Percentiles rank a stretch among this genome's conserved stretches.
Conservation (phyloP, 1,140 invertebrate species). For the Helicoverpa zea region DNA sequence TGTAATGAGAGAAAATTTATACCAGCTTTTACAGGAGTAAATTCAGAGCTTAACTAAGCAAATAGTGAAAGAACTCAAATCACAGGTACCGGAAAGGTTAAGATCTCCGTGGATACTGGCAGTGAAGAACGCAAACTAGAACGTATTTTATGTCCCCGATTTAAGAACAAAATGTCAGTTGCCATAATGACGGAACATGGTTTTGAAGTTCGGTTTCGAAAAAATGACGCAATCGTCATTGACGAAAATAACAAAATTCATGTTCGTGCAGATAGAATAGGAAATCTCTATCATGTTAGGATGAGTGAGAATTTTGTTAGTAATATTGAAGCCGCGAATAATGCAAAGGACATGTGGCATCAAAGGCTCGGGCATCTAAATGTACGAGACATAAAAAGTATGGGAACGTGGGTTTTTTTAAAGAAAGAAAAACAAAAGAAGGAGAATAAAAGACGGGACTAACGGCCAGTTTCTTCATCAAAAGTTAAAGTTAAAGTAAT, state of each 20-base stretch:
- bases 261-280: background rate
- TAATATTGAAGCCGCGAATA: background rate
- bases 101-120: constrained; percentile 54
- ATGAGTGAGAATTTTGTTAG: background rate
- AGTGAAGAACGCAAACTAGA: constrained; percentile 44
- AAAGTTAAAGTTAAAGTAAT: too few species aligned
- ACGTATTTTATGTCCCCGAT: constrained; percentile 24
- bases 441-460: too few species aligned
- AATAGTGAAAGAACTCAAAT: too few species aligned
- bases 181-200: constrained; percentile 54
- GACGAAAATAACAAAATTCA: background rate
- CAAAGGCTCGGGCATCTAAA: too few species aligned
- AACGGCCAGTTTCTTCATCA: too few species aligned
- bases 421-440: too few species aligned
- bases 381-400: background rate
- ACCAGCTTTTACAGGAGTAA: too few species aligned
- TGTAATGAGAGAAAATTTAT: too few species aligned
- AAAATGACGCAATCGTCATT: constrained; percentile 51
- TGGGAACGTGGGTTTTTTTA: background rate
- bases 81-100: too few species aligned
- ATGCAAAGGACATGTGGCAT: background rate
- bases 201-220: constrained; percentile 52
- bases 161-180: constrained; percentile 53
- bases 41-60: too few species aligned
- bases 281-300: background rate